phyloP scores from a whole-genome alignment of 1,140 invertebrate genomes.

The Ostrea edulis region DNA sequence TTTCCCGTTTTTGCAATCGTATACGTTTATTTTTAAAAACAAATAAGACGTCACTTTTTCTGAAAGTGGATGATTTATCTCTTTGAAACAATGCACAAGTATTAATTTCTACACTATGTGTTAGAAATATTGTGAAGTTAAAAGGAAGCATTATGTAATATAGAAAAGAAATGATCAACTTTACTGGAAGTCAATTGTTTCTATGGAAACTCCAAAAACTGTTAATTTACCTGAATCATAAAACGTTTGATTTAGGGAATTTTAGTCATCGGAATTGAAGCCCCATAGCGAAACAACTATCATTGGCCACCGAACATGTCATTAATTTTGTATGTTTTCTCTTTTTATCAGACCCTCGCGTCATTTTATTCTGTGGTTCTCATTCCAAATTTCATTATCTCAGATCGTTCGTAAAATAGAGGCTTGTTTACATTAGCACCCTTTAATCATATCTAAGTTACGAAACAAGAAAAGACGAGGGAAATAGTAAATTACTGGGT shows the following conservation, averaged over 20 bases:
- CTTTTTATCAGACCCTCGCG: not conserved
- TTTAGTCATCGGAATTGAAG: not conserved
- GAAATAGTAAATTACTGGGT: conserved; percentile 5
- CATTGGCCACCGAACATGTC: conserved; percentile 20
- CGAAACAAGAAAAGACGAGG: not conserved
- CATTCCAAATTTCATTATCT: conserved; percentile 19
- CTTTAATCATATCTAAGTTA: not conserved
- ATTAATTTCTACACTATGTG: too few species aligned
- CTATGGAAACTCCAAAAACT: not conserved
- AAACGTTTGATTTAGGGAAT: not conserved
- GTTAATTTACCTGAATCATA: not conserved
- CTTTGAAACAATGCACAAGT: too few species aligned
- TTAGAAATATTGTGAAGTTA: too few species aligned
- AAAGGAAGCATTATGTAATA: too few species aligned
- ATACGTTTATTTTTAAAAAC: not conserved
- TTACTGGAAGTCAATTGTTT: not conserved
- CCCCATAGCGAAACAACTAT: not conserved
- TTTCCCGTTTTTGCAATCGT: not conserved
- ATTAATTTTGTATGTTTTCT: conserved; percentile 25
- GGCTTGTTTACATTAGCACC: not conserved
- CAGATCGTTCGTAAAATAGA: not conserved
- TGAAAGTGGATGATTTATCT: not conserved
- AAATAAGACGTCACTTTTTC: not conserved
- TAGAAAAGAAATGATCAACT: not conserved
- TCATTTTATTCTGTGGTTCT: not conserved